A percentile compares a stretch with the other conserved stretches of the same genome.
Conservation (phyloP, 2,113 vertebrate species). For the Uria lomvia region DNA sequence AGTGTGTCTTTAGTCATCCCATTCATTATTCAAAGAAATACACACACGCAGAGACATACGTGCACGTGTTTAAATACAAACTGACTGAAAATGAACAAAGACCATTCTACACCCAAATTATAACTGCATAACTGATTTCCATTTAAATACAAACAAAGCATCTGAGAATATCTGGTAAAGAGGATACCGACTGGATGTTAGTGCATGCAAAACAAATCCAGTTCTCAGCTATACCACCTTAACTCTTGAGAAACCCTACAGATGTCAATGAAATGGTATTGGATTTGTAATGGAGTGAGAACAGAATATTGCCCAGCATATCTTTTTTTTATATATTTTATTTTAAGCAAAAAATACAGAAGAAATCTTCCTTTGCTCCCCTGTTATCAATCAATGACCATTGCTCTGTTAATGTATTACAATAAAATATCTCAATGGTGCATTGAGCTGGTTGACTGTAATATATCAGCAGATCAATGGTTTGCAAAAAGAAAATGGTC, state of each 20-base stretch:
- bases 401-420: conserved; percentile 59
- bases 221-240: background rate
- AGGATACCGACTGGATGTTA: background rate
- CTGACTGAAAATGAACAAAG: background rate
- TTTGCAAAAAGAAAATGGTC: conserved; percentile 52
- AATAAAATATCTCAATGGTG: conserved; percentile 57
- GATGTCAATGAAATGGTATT: background rate
- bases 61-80: background rate
- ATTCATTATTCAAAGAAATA: background rate
- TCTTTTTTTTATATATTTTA: background rate
- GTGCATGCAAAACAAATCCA: background rate
- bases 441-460: conserved; percentile 51
- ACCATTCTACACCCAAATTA: background rate
- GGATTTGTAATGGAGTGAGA: conserved; percentile 40
- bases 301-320: background rate
- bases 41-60: accelerated
- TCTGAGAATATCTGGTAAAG: background rate
- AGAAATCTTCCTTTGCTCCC: conserved; percentile 37
- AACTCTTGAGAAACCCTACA: background rate
- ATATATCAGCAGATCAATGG: conserved; percentile 67
- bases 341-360: conserved; percentile 29
- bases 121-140: background rate
- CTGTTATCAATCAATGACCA: conserved; percentile 62
- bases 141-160: background rate
- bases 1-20: background rate